phyloP scores from a whole-genome alignment of 2,797 vertebrate genomes.

The Macropus fuliginosus region DNA sequence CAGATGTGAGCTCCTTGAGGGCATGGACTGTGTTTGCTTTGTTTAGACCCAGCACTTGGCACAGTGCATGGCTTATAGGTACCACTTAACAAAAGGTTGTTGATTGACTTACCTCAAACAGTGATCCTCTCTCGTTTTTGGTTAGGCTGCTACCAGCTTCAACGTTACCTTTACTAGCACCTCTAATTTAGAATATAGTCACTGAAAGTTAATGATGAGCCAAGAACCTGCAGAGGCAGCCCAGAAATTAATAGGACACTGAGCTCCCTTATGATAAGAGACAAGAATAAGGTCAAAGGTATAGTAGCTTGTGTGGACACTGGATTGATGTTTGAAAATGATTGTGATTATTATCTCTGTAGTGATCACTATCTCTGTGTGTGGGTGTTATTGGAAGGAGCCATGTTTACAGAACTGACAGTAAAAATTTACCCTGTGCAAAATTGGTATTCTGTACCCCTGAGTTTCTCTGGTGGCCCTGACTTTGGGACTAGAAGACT shows the following conservation, averaged over 20 bases:
- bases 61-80: neutral
- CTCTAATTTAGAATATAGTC: neutral
- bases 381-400: slow-evolving; percentile 45
- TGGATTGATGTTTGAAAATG: slow-evolving; percentile 26
- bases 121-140: neutral
- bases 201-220: neutral
- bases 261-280: neutral
- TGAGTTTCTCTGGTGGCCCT: slow-evolving; percentile 28
- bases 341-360: slow-evolving; percentile 33
- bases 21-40: neutral
- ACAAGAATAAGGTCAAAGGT: neutral
- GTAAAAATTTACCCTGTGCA: slow-evolving; percentile 18
- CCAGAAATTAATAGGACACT: neutral
- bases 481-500: neutral
- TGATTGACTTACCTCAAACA: neutral
- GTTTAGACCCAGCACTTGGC: neutral
- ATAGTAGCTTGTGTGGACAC: slow-evolving; percentile 3
- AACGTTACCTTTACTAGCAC: neutral
- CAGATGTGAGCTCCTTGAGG: neutral
- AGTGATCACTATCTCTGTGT: slow-evolving; percentile 9
- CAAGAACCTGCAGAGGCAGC: neutral
- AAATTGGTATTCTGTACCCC: slow-evolving; percentile 31
- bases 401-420: neutral
- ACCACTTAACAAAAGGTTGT: neutral
- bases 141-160: neutral